Evolutionary conservation across 2,888 invertebrate genomes (phyloP), one percentile per base, ranked within the genome.

Genomic region (Molorchus minor): DNA sequence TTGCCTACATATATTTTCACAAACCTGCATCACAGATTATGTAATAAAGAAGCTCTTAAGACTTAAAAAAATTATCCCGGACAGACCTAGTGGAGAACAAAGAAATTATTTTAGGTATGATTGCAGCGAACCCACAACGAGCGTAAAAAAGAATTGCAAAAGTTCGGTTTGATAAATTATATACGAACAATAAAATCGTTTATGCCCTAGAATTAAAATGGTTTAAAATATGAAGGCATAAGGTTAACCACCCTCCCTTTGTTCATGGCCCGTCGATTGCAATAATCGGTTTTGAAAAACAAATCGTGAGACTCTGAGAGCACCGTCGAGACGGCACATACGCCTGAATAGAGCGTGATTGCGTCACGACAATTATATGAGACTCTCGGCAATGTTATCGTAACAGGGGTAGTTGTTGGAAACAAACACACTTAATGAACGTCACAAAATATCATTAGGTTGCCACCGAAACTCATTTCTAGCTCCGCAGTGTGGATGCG

Each of bases 341-440:
- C 61, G 57, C 61, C 36, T 61, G 57, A 61, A 61, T 61, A 58
- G 58, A 55, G 30, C 47, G 52, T 57, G 58, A 58, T 61, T 61
- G 57, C 61, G 58, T 61, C 54, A 58, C 49, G 38, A 51, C 36
- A 49, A 49, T 25, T 49, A 49, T 49, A 15, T n/a, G 43, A 43
- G 43, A 36, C 49, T 54, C 40, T 40, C 49, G 47, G 35, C 41
- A 44, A 58, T 58, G 57, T 62, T 62, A 54, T 51, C 56, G 56
- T 54, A 57, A 59, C 61, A 68, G 70, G 70, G 67, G 71, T 68
- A 73, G 70, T 71, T 69, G 68, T 56, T 65, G 58, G 70, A 71
- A 77, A 79, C 78, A 79, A 79, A 77, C 75, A 76, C 74, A 71
- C 77, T 77, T 79, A 78, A 79, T 77, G 79, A 79, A 78, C 77